Evolutionary conservation across 1,140 invertebrate genomes (phyloP), one percentile per base, ranked within the genome.

Genomic region (Maniola jurtina): DNA sequence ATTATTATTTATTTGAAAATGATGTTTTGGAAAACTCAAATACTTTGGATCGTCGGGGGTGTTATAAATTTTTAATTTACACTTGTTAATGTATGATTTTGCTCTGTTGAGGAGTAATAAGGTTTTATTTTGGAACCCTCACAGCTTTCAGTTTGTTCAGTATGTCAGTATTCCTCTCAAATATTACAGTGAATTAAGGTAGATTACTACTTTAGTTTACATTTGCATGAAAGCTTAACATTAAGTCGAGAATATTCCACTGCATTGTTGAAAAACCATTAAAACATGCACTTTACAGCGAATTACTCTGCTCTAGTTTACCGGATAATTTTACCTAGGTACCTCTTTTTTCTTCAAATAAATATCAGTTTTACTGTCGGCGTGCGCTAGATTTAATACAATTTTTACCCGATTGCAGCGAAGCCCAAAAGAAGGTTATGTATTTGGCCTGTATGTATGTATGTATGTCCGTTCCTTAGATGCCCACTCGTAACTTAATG

Each of bases 291-390:
- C 52, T 55, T 52, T 55, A 55, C 52, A 25, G 52, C 11, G 52
- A 34, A 55, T 55, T 55, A 55, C 52, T 55, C 52, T 55, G 52
- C 52, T 55, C 52, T 55, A 55, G 52, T 55, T 55, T 55, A 55
- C 52, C 52, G 52, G 52, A 55, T 55, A 55, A 55, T 55, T 55
- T 34, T 25, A 55, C 52, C 52, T 55, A 55, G 33, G n/a, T n/a
- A n/a, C 52, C 34, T 34, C 52, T 34, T 55, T 55, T 55, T 55
- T 55, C 35, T 55, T 55, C 6, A 34, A 55, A 55, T 34, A 55
- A 55, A 55, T 55, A 25, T 16, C 42, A 45, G 42, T 45, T 8
- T 45, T 45, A 11, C 13, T n/a, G 42, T 13, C 42, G 13, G 42
- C 42, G 13, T n/a, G 13, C 5, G 42, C 42, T 13, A 45, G 0